Evolutionary conservation across 2,888 invertebrate genomes (phyloP).

Genomic region (Thelaira solivaga): DNA sequence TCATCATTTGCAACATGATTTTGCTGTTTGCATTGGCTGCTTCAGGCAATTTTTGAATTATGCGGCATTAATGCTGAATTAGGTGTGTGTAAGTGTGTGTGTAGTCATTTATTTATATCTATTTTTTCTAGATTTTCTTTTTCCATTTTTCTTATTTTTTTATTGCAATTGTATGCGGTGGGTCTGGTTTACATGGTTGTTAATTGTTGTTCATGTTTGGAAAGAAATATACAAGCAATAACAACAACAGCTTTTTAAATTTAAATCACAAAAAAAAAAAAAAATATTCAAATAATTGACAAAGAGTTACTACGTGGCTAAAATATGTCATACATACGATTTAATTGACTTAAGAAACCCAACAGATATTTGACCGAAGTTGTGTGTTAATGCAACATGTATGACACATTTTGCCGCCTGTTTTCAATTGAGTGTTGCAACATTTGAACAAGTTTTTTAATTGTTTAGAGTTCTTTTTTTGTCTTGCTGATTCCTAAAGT

Average conservation of each 20-base stretch:
- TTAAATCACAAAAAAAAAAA: no score
- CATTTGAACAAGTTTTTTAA: not conserved
- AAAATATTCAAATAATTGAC: constrained; percentile 27
- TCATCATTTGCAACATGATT: constrained; percentile 48
- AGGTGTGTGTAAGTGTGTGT: no score
- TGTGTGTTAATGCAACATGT: constrained; percentile 7
- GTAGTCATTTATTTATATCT: constrained; percentile 22
- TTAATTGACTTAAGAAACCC: constrained; percentile 19
- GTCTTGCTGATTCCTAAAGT: no score
- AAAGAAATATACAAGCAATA: not conserved
- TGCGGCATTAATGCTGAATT: constrained; percentile 41
- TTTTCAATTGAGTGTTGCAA: constrained; percentile 4
- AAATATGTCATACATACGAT: constrained; percentile 14
- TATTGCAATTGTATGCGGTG: constrained; percentile 52
- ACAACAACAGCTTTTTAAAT: not conserved
- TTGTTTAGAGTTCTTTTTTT: no score
- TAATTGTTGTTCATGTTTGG: constrained; percentile 48
- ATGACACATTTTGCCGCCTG: not conserved
- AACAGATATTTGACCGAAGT: constrained; percentile 6
- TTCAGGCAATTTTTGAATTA: constrained; percentile 49
- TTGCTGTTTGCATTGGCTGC: constrained; percentile 11
- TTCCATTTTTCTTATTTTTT: not conserved
- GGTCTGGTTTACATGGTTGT: constrained; percentile 59
- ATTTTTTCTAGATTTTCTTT: not conserved
- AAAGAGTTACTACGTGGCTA: constrained; percentile 12